Evolutionary conservation across 1,140 invertebrate species (phyloP), one percentile per base, ranked within the genome.

Genomic region (Diprion similis): DNA sequence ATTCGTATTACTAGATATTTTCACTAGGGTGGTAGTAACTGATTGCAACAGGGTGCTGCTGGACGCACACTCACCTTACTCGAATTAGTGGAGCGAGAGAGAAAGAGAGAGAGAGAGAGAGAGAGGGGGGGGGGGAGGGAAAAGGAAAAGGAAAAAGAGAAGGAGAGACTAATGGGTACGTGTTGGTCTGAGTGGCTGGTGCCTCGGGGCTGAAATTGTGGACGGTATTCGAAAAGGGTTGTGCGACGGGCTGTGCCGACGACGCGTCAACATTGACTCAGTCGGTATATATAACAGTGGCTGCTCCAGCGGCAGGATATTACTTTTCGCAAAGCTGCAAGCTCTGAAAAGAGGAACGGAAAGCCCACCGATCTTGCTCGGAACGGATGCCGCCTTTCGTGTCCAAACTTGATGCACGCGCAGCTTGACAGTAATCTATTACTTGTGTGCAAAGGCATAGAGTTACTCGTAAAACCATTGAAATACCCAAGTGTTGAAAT

Each of bases 201-300:
- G 51, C 51, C 51, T 59, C n/a, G 11, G 51, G 51, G 51, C 51
- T 59, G n/a, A 59, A 59, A 59, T 59, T 59, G 51, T 59, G 51
- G 8, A 59, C 4, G 51, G 11, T 59, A 17, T 59, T 8, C 11
- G 51, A 6, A 59, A 59, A 59, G 51, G 51, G 51, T 59, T 59
- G 51, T 51, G 48, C 48, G 48, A 51, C 48, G 48, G 48, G 48
- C 48, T 15, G 10, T 13, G 51, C 51, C 51, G 51, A 6, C 11
- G 11, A 13, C 11, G n/a, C 51, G 51, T 17, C 51, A 59, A 59
- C n/a, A 59, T 59, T 59, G 51, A 59, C 51, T 15, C 51, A 9
- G 51, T 59, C n/a, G n/a, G 51, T 59, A 59, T 17, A 37, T 37
- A 37, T 37, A 37, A 37, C 24, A 37, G 51, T 15, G 51, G 51